Percentiles rank a stretch among this genome's conserved stretches.
phyloP scores from a whole-genome alignment of 2,888 invertebrate genomes.

The Liopterus haemorrhoidalis region DNA sequence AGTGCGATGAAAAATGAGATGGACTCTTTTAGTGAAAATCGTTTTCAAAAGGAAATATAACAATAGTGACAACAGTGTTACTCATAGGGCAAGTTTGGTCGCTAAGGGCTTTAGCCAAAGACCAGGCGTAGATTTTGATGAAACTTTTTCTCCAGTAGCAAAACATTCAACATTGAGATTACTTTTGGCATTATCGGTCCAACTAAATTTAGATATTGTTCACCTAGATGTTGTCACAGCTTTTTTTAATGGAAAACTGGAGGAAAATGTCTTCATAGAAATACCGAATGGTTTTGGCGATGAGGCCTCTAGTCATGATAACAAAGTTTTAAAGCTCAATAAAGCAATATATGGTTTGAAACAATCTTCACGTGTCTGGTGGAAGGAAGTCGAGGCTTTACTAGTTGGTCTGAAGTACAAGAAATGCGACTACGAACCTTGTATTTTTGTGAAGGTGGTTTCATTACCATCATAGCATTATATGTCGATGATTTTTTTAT shows the following conservation, averaged over 20 bases:
- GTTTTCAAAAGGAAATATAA: slow-evolving; percentile 22
- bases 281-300: slow-evolving; percentile 14
- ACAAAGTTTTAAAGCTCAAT: slow-evolving; percentile 2
- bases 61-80: slow-evolving; percentile 10
- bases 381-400: slow-evolving; percentile 21
- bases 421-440: slow-evolving; percentile 23
- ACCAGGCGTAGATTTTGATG: slow-evolving; percentile 23
- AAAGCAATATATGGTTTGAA: slow-evolving; percentile 23
- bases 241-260: slow-evolving; percentile 25
- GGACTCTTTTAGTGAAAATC: too few species aligned
- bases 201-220: slow-evolving; percentile 19
- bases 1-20: too few species aligned
- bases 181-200: slow-evolving; percentile 21
- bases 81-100: slow-evolving; percentile 26
- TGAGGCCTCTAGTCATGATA: too few species aligned
- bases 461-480: slow-evolving; percentile 17
- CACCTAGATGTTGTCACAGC: slow-evolving; percentile 27
- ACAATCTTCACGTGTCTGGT: slow-evolving; percentile 23
- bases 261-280: slow-evolving; percentile 21
- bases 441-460: slow-evolving; percentile 19
- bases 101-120: slow-evolving; percentile 26
- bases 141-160: slow-evolving; percentile 26
- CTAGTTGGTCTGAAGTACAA: slow-evolving; percentile 22
- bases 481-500: slow-evolving; percentile 28
- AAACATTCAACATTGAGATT: slow-evolving; percentile 17